Conservation (phyloP, 2,888 invertebrate species). For the Monopis laevigella region DNA sequence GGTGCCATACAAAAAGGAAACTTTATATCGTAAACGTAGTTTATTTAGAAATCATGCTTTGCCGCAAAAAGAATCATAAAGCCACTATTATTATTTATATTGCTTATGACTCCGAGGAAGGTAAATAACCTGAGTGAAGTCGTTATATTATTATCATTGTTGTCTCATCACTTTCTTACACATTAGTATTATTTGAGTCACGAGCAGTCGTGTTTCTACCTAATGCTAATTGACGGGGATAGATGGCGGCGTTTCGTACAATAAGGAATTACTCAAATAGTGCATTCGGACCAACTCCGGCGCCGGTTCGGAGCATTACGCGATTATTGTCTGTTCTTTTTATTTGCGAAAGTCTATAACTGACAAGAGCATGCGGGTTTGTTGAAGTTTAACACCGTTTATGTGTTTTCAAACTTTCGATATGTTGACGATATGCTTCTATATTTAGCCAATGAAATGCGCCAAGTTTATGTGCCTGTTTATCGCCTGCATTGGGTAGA, state of each 20-base stretch:
- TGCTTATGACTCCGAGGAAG: too few species aligned
- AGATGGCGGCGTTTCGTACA: slow-evolving; percentile 30
- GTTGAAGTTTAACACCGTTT: slow-evolving; percentile 2
- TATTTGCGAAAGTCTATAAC: background rate
- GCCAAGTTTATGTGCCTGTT: slow-evolving; percentile 6
- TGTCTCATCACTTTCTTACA: slow-evolving; percentile 8
- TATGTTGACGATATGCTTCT: slow-evolving; percentile 6
- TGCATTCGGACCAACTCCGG: slow-evolving; percentile 4
- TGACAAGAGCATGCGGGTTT: slow-evolving; percentile 12
- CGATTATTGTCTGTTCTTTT: slow-evolving; percentile 4
- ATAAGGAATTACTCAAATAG: slow-evolving; percentile 14
- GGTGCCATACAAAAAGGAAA: too few species aligned
- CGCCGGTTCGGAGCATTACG: slow-evolving; percentile 4
- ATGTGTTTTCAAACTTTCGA: slow-evolving; percentile 2
- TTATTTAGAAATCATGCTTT: too few species aligned
- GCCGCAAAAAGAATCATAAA: too few species aligned
- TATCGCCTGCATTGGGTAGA: too few species aligned
- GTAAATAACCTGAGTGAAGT: too few species aligned
- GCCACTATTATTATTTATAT: too few species aligned
- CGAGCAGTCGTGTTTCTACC: slow-evolving; percentile 29
- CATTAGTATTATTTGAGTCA: slow-evolving; percentile 30
- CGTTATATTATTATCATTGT: slow-evolving; percentile 9
- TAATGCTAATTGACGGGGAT: slow-evolving; percentile 47
- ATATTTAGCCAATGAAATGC: slow-evolving; percentile 8
- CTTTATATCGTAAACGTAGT: too few species aligned